phyloP scores from a whole-genome alignment of 2,888 invertebrate genomes.

The Caenorhabditis wallacei region DNA sequence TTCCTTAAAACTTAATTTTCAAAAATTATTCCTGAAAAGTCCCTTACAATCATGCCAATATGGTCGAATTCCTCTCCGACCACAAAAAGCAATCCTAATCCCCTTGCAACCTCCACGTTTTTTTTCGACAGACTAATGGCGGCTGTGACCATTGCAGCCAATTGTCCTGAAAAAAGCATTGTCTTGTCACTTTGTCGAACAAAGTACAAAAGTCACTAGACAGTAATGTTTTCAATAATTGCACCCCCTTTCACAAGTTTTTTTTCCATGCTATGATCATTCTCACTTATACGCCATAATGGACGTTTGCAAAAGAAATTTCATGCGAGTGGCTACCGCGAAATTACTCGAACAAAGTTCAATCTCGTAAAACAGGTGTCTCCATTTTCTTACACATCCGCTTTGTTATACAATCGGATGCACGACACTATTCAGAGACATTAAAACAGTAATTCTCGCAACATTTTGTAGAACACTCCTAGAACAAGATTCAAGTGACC shows the following conservation, averaged over 20 bases:
- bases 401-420: conserved; percentile 48
- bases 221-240: conserved; percentile 47
- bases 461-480: conserved; percentile 40
- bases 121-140: conserved; percentile 69
- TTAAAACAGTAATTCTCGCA: conserved; percentile 35
- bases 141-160: conserved; percentile 80
- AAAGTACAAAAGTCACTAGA: conserved; percentile 52
- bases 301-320: conserved; percentile 13
- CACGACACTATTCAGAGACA: conserved; percentile 37
- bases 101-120: conserved; percentile 70
- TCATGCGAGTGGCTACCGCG: conserved; percentile 18
- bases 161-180: conserved; percentile 73
- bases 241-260: conserved; percentile 12
- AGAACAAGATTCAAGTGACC: conserved; percentile 41
- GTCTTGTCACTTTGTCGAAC: conserved; percentile 22
- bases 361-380: conserved; percentile 43
- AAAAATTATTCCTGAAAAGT: neutral
- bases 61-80: conserved; percentile 82
- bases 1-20: conserved; percentile 64
- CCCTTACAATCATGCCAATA: conserved; percentile 79
- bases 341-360: conserved; percentile 39
- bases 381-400: conserved; percentile 6
- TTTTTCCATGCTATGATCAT: conserved; percentile 46
- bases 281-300: conserved; percentile 49
- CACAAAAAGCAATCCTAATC: conserved; percentile 79